These are phyloP conservation scores for Cecidostiba fungosa DNA, from an alignment of 2,888 invertebrate species.

Conservation along the genomic window DNA sequence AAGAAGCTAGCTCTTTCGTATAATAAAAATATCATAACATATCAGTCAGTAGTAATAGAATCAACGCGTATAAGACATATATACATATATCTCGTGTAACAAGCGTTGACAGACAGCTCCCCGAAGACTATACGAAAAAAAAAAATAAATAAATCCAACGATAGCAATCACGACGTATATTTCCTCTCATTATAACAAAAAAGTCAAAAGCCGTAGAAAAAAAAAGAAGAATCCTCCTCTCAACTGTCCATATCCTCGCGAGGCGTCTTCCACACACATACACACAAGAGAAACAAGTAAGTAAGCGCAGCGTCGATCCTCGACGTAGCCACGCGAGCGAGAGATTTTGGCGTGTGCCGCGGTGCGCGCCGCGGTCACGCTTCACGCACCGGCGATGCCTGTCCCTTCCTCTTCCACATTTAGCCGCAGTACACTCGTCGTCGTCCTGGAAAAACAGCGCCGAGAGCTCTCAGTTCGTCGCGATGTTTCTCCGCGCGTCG, in stretches of 20 bases:
- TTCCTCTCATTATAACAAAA: conserved; percentile 50
- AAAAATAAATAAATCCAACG: background rate
- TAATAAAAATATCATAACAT: too few relatives aligned
- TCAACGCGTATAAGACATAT: background rate
- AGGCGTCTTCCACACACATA: background rate
- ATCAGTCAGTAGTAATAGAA: background rate
- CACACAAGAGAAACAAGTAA: conserved; percentile 1
- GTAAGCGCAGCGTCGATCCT: background rate
- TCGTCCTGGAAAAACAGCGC: conserved; percentile 29
- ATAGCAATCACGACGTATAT: background rate
- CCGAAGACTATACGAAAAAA: background rate
- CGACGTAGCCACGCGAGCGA: conserved; percentile 43
- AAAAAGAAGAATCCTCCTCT: background rate
- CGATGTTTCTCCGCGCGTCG: conserved; percentile 30
- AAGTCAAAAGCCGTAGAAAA: conserved; percentile 19
- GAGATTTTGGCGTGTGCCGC: conserved; percentile 78
- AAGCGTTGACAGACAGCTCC: background rate
- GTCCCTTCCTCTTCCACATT: conserved; percentile 76
- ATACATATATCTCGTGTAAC: too few relatives aligned
- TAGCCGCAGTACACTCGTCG: background rate
- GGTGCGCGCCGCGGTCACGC: conserved; percentile 76
- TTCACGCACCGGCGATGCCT: conserved; percentile 79
- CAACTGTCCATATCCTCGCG: too few relatives aligned
- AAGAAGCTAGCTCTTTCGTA: background rate
- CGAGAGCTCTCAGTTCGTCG: background rate